Evolutionary conservation across 2,888 invertebrate genomes (phyloP), one percentile per base, ranked within the genome.

Genomic region (Thecocarcelia acutangulata): DNA sequence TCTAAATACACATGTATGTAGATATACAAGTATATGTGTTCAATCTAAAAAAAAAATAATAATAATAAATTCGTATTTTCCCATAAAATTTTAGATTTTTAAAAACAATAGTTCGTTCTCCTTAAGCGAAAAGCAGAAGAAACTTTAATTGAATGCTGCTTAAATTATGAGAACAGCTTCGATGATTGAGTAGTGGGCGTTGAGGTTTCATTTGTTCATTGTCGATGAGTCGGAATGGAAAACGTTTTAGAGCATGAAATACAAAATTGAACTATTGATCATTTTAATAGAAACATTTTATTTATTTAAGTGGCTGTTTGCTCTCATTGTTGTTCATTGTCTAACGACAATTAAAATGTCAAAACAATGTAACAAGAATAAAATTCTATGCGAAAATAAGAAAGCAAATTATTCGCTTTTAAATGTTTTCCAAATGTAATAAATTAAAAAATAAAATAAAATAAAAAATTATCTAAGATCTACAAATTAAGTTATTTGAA

Each of bases 211-310:
- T 69, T 56, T 70, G 69, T 58, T n/a, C 12, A 37, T 54, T 54
- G 8, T 54, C 17, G 15, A 50, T 56, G 24, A 46, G 0, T 24
- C 17, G 46, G 21, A 44, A 48, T 56, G 63, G 11, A 46, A 33
- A 37, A 78, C 13, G 46, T 69, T 73, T 12, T 74, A 70, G 73
- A 82, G 64, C 59, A 70, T 74, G 52, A 70, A 69, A 78, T 46
- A 70, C 64, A 61, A 66, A 74, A 78, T 82, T 78, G 74, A 82
- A 74, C 78, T 78, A 82, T 82, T 78, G 82, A 82, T 82, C 78
- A 78, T 75, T 75, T 52, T 82, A 82, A 72, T 75, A 56, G 73
- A 58, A 58, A 52, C 24, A 74, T 74, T 76, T 54, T 40, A 61
- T 61, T 68, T 72, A 61, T 75, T 82, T 74, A 78, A 82, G 74